Evolutionary conservation across 2,113 vertebrate genomes (phyloP).

Genomic region (Phrynosoma blainvillii): DNA sequence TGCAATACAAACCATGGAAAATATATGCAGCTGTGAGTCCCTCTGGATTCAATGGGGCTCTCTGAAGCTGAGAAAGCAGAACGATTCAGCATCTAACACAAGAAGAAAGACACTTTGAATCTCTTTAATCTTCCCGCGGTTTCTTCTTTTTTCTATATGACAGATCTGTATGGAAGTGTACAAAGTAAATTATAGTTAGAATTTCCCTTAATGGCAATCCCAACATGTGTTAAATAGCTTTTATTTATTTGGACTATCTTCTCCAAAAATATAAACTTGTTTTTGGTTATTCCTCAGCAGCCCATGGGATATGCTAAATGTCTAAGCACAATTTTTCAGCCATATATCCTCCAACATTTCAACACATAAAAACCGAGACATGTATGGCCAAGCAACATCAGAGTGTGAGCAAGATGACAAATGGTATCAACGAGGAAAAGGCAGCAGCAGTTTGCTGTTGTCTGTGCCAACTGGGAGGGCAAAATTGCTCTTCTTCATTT

Average conservation of each 20-base stretch:
- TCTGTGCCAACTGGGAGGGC: too few species aligned
- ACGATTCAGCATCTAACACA: background rate
- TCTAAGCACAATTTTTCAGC: too few species aligned
- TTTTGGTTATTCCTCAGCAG: background rate
- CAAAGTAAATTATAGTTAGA: background rate
- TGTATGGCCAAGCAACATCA: too few species aligned
- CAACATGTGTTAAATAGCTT: background rate
- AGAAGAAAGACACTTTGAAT: background rate
- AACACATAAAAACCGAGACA: too few species aligned
- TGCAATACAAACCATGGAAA: background rate
- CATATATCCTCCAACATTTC: too few species aligned
- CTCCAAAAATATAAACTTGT: background rate
- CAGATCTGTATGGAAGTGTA: background rate
- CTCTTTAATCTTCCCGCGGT: background rate
- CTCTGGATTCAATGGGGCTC: background rate
- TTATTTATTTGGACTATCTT: background rate
- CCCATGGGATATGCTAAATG: background rate
- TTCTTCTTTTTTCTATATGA: background rate
- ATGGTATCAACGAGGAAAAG: too few species aligned
- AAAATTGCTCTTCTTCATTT: too few species aligned
- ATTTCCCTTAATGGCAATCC: background rate
- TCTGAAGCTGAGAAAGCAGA: background rate
- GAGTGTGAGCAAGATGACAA: too few species aligned
- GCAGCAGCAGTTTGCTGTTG: too few species aligned
- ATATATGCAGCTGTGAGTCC: background rate